Percentiles rank a stretch among this genome's conserved stretches.
phyloP scores from a whole-genome alignment of 2,797 vertebrate species.

The Cyprinodon diabolis region DNA sequence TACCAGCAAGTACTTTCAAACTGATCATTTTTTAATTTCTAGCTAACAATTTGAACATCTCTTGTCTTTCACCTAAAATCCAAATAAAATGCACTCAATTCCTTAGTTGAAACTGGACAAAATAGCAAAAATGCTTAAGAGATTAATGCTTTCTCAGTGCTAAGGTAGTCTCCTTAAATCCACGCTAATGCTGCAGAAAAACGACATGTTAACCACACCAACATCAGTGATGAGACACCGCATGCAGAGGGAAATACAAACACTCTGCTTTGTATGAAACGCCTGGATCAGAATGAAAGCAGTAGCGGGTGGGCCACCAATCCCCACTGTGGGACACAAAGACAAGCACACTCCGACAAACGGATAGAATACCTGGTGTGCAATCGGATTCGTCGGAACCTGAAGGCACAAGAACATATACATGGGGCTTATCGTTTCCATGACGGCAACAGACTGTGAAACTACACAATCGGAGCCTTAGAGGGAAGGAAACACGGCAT shows the following conservation, averaged over 20 bases:
- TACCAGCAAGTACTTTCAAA: background rate
- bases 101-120: background rate
- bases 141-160: background rate
- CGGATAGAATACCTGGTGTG: constrained; percentile 94
- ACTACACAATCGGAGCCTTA: constrained; percentile 58
- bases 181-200: constrained; percentile 47
- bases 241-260: constrained; percentile 73
- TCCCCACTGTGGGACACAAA: constrained; percentile 72
- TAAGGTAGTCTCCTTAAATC: constrained; percentile 20
- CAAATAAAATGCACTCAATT: background rate
- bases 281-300: constrained; percentile 70
- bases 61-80: background rate
- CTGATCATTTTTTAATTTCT: too few relatives aligned
- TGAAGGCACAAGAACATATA: constrained; percentile 89
- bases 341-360: constrained; percentile 65
- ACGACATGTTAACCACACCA: constrained; percentile 66
- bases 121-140: background rate
- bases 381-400: constrained; percentile 98
- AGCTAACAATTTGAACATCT: background rate
- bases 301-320: constrained; percentile 65
- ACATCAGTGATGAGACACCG: constrained; percentile 73
- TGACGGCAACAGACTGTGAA: constrained; percentile 55
- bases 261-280: constrained; percentile 58
- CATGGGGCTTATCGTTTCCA: constrained; percentile 79
- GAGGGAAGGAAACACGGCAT: constrained; percentile 27